These are phyloP conservation scores for Baccha elongata DNA, from an alignment of 2,888 invertebrate species.

Conservation along the genomic window DNA sequence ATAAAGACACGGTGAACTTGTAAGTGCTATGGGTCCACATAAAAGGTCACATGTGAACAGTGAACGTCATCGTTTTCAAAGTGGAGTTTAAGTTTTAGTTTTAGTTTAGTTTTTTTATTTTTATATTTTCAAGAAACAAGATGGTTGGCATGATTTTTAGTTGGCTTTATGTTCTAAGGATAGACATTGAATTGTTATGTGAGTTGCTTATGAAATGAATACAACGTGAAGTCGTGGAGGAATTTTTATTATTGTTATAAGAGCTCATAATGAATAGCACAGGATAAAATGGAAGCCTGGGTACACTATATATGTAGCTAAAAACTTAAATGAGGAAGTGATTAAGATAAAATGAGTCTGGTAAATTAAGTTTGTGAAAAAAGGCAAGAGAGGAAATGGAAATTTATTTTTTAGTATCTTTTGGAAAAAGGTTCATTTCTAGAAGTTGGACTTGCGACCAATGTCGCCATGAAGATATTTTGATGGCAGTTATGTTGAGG, in stretches of 20 bases:
- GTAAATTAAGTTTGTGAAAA: slow-evolving; percentile 16
- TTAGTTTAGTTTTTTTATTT: neutral
- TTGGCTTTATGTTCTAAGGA: slow-evolving; percentile 36
- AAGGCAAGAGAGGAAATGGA: neutral
- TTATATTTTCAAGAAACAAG: slow-evolving; percentile 31
- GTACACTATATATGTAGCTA: slow-evolving; percentile 12
- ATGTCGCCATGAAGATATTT: too few relatives aligned
- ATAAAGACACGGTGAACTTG: slow-evolving; percentile 64
- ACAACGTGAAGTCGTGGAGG: slow-evolving; percentile 19
- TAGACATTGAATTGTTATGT: slow-evolving; percentile 32
- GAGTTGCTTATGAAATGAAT: slow-evolving; percentile 24
- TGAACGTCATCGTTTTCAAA: slow-evolving; percentile 48
- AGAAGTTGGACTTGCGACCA: too few relatives aligned
- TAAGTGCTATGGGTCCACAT: slow-evolving; percentile 49
- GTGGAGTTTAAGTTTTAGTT: neutral
- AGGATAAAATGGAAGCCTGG: slow-evolving; percentile 12
- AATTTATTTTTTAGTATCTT: slow-evolving; percentile 1
- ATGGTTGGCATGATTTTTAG: slow-evolving; percentile 55
- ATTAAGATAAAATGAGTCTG: slow-evolving; percentile 23
- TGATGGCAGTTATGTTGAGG: too few relatives aligned
- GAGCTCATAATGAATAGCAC: slow-evolving; percentile 35
- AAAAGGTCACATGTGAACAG: slow-evolving; percentile 66
- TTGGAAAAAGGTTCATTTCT: slow-evolving; percentile 1
- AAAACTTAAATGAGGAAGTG: slow-evolving; percentile 23
- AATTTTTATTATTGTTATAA: slow-evolving; percentile 33